Base-by-base conservation (phyloP, 2,113 vertebrate species). In the Colius striatus region DNA sequence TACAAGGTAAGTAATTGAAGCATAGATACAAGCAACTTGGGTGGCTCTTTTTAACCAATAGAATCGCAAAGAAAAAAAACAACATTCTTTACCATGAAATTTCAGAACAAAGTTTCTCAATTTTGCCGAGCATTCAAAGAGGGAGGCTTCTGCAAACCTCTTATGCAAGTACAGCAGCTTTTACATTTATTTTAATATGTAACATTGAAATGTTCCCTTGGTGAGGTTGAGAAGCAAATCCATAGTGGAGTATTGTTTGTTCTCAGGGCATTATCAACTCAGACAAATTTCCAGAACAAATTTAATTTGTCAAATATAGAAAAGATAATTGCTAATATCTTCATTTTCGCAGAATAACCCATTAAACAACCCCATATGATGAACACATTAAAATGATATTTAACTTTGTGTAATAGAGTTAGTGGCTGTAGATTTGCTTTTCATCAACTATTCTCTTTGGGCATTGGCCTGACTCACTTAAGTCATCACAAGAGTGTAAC, bases 361-460 rank as follows among this genome's bases (percentile, higher is more conserved):
- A 71, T 89, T 95, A 83, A 74, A 86, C n/a, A 92, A 88, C 70
- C 78, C 68, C 68, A 84, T 74, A 87, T 25, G 14, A 92, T 84
- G 78, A 83, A 54, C 62, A 79, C 30, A 68, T 75, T 83, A 70
- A 85, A 90, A 74, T 60, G 2, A 71, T 65, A 79, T 87, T 92
- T 84, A 90, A 87, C 73, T 87, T 78, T 55, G 30, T 45, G 16
- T 74, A 92, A 92, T 47, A 73, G 50, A 77, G 43, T 58, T 83
- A 38, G 47, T 53, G 26, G 34, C 38, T 84, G 76, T 86, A 92
- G 61, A 84, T 75, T 72, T 87, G n/a, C 16, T 84, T 88, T 83
- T 71, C 38, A 45, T 11, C 30, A 87, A 14, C 11, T 91, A 60
- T n/a, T 91, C 41, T 87, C 48, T 78, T 62, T 77, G 51, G 48